These are phyloP conservation scores for Acanthochromis polyacanthus DNA, from an alignment of 2,113 vertebrate species.

Conservation along the genomic window DNA sequence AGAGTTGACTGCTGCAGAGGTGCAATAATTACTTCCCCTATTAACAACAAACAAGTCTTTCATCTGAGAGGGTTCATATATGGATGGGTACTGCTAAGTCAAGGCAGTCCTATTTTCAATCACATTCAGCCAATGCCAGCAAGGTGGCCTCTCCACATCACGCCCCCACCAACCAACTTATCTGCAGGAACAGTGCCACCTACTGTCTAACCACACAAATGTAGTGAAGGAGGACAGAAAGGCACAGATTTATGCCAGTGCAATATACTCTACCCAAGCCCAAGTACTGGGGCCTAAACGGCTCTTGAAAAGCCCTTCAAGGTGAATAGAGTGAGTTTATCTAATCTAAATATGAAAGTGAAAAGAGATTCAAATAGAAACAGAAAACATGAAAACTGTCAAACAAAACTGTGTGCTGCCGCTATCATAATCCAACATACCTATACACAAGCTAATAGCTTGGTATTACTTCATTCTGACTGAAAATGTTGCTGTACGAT, in stretches of 20 bases:
- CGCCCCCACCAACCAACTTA: slow-evolving; percentile 9
- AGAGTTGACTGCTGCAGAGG: slow-evolving; percentile 63
- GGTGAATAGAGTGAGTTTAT: not conserved
- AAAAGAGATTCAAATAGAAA: not conserved
- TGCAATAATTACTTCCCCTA: slow-evolving; percentile 70
- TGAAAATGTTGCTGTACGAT: slow-evolving; percentile 19
- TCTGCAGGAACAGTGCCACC: slow-evolving; percentile 81
- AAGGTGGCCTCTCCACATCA: slow-evolving; percentile 37
- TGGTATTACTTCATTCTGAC: slow-evolving; percentile 18
- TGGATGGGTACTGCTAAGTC: slow-evolving; percentile 59
- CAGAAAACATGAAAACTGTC: not conserved
- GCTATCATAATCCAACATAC: not conserved
- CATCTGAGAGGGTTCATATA: slow-evolving; percentile 60
- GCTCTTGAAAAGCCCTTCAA: not conserved
- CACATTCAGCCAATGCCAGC: slow-evolving; percentile 56
- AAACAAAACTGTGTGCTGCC: not conserved
- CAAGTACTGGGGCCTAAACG: not conserved
- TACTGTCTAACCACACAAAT: slow-evolving; percentile 51
- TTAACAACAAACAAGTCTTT: slow-evolving; percentile 80
- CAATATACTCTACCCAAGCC: not conserved
- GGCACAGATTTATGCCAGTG: not conserved
- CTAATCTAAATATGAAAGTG: not conserved
- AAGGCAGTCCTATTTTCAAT: slow-evolving; percentile 70
- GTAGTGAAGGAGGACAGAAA: slow-evolving; percentile 10
- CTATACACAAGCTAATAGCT: not conserved